These are phyloP conservation scores for Melanogrammus aeglefinus DNA, from an alignment of 2,797 vertebrate genomes.

Conservation along the genomic window DNA sequence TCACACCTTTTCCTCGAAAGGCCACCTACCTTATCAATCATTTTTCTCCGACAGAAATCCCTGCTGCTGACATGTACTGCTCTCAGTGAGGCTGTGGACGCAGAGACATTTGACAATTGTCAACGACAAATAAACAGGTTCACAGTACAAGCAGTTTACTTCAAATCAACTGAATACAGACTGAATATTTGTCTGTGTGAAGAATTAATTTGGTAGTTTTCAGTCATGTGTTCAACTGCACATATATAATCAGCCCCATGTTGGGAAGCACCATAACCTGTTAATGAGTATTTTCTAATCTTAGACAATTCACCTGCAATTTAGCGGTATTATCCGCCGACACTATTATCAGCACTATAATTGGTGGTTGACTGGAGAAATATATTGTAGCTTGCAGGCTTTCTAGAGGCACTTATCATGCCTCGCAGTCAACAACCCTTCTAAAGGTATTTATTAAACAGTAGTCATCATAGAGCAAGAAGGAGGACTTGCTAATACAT, in stretches of 20 bases:
- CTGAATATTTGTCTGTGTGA: background rate
- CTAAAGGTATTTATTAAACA: background rate
- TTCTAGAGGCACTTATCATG: constrained; percentile 23
- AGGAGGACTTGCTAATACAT: background rate
- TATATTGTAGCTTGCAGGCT: constrained; percentile 28
- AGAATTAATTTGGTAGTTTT: constrained; percentile 29
- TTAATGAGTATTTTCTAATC: constrained; percentile 51
- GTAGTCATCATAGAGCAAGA: background rate
- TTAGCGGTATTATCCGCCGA: constrained; percentile 48
- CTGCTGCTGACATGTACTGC: constrained; percentile 21
- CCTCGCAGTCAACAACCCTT: constrained; percentile 14
- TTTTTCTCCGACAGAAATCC: background rate
- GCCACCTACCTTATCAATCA: background rate
- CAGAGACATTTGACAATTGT: constrained; percentile 24
- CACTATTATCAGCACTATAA: constrained; percentile 39
- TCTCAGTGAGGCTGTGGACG: constrained; percentile 33
- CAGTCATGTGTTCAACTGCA: constrained; percentile 32
- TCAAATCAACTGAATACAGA: background rate
- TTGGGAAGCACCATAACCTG: constrained; percentile 36
- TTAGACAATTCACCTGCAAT: constrained; percentile 44
- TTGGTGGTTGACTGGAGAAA: constrained; percentile 52
- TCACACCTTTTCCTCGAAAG: constrained; percentile 31
- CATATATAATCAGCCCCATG: constrained; percentile 41
- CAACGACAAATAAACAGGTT: background rate
- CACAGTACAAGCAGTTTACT: background rate